Conservation (phyloP, 2,888 invertebrate species). For the Drosophila meridionalis region DNA sequence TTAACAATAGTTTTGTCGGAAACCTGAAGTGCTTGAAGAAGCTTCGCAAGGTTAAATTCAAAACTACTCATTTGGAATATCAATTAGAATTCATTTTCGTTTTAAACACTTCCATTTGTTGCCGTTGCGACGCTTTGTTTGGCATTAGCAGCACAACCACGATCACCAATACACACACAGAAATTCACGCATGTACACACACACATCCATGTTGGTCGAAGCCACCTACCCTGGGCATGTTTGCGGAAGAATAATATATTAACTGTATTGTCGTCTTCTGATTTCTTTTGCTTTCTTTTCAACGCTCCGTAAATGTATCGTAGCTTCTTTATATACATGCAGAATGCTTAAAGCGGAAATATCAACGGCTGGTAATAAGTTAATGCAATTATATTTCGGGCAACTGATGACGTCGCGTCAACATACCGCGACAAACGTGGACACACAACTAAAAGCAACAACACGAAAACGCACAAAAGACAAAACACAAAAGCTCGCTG, state of each 20-base stretch:
- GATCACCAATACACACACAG: constrained; percentile 36
- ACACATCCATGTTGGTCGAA: constrained; percentile 16
- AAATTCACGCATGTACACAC: constrained; percentile 2
- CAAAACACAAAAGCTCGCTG: constrained; percentile 41
- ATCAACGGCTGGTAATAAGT: constrained; percentile 21
- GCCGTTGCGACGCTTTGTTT: constrained; percentile 49
- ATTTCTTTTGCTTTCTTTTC: constrained; percentile 34
- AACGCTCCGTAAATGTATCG: constrained; percentile 22
- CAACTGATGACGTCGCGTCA: constrained; percentile 45
- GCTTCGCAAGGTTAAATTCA: constrained; percentile 21
- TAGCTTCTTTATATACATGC: constrained; percentile 10
- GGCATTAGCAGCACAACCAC: constrained; percentile 33
- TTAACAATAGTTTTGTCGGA: neutral
- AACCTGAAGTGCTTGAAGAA: constrained; percentile 12
- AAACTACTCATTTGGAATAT: constrained; percentile 24
- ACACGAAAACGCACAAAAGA: constrained; percentile 31
- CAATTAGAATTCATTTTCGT: constrained; percentile 26
- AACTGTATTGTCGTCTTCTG: constrained; percentile 26
- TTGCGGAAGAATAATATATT: constrained; percentile 45
- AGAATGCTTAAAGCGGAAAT: constrained; percentile 18
- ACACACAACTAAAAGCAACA: constrained; percentile 66
- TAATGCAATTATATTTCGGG: constrained; percentile 32
- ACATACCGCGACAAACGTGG: constrained; percentile 58
- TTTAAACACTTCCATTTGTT: constrained; percentile 9
- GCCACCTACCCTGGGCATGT: constrained; percentile 73